Evolutionary conservation across 2,888 invertebrate genomes (phyloP), one percentile per base, ranked within the genome.

Genomic region (Drosophila atroscutellata): DNA sequence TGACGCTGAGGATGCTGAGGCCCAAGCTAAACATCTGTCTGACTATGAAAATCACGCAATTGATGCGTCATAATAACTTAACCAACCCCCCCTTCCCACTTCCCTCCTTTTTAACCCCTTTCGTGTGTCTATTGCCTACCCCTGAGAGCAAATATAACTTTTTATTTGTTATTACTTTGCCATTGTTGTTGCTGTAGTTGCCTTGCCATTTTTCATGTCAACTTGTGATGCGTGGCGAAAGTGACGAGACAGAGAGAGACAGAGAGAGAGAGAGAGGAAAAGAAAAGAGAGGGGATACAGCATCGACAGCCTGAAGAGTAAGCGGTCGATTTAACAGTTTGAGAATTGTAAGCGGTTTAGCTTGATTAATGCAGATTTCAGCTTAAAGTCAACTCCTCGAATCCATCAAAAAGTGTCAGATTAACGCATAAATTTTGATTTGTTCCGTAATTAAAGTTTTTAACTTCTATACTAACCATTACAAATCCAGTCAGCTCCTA

Each of bases 51-150:
- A 85, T 82, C 85, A 78, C 57, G 66, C 77, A 80, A 71, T 77
- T 85, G 85, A 87, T 85, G 85, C 87, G 85, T 87, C 86, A 86
- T 75, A 81, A 77, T 47, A 76, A 69, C 64, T 58, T 61, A 70
- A 62, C 63, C 64, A 15, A n/a, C 66, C 49, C 34, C 34, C 51
- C 36, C 49, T 54, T 24, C 11, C 55, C 52, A n/a, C 32, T 47
- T 28, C 32, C 9, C 20, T 36, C 9, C 36, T 13, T 26, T 56
- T 63, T 64, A 57, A 72, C 76, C 79, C 75, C 75, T 72, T 74
- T 77, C 75, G 69, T 70, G 63, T 70, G 50, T 64, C 51, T 42
- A 30, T 45, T 47, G 70, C 62, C 81, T 65, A 81, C 86, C 86
- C 86, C 73, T 83, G 83, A 70, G 84, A 81, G 72, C 2, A 55